Percentiles rank a stretch among this genome's conserved stretches.
Conservation (phyloP, 64 coral and sea anemone species). For the Anthopleura sola region DNA sequence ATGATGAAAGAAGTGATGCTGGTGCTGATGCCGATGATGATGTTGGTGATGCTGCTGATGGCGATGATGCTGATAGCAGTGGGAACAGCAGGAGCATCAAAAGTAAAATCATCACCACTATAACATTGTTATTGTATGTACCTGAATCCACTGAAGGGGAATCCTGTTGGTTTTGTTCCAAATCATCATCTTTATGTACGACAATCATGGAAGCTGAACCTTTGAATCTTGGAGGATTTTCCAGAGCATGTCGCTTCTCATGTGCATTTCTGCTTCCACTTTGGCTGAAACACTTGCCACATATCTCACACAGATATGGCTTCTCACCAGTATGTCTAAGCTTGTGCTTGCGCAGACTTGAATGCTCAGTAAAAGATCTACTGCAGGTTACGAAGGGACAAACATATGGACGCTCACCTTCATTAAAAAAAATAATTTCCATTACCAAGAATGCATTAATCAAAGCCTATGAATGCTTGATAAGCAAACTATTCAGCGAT, state of each 20-base stretch:
- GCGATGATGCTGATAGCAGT: too few relatives aligned
- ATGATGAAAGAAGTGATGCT: too few relatives aligned
- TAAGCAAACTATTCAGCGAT: too few relatives aligned
- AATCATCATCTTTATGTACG: constrained; percentile 24
- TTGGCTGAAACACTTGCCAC: constrained; percentile 86
- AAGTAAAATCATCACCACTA: too few relatives aligned
- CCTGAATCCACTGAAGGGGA: not conserved
- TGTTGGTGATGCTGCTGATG: too few relatives aligned
- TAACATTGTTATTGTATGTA: not conserved
- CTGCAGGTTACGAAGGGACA: constrained; percentile 70
- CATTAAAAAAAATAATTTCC: not conserved
- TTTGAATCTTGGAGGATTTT: constrained; percentile 15
- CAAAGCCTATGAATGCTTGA: too few relatives aligned
- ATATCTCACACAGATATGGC: constrained; percentile 73
- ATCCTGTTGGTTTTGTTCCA: not conserved
- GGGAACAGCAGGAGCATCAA: too few relatives aligned
- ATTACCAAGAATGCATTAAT: too few relatives aligned
- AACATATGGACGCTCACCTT: constrained; percentile 75
- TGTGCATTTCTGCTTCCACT: constrained; percentile 90
- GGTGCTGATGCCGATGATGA: too few relatives aligned
- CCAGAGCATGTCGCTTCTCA: constrained; percentile 61
- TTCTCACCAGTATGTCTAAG: constrained; percentile 89
- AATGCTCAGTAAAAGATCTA: constrained; percentile 86
- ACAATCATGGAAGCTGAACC: not conserved
- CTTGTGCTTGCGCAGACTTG: constrained; percentile 89